phyloP scores from a whole-genome alignment of 2,888 invertebrate genomes.

The Athalia circularis region DNA sequence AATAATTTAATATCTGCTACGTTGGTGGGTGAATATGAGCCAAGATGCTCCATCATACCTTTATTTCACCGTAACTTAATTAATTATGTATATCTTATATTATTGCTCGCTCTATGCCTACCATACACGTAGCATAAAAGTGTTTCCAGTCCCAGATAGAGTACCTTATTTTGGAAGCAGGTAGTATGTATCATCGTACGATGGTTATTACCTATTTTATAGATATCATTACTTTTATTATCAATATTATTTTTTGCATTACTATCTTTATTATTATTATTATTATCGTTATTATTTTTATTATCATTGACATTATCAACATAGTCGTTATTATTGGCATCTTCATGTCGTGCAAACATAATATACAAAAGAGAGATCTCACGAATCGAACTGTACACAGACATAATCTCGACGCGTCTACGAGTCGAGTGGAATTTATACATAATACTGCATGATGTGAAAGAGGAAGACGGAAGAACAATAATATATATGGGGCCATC shows the following conservation, averaged over 20 bases:
- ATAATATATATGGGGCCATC: no score
- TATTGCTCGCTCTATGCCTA: constrained; percentile 67
- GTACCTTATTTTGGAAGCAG: no score
- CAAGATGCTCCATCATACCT: constrained; percentile 22
- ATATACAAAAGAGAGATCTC: no score
- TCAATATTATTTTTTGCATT: neutral
- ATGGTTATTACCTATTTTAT: neutral
- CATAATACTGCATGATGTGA: no score
- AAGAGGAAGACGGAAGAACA: no score
- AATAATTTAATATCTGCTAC: constrained; percentile 47
- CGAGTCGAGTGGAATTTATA: no score
- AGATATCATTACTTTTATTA: neutral
- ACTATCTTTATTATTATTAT: neutral
- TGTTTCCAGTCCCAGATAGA: constrained; percentile 63
- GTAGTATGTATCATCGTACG: no score
- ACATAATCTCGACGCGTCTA: no score
- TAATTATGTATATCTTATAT: constrained; percentile 23
- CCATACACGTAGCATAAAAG: constrained; percentile 67
- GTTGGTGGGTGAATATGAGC: neutral
- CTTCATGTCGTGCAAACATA: no score
- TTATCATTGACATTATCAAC: neutral
- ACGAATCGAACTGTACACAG: no score
- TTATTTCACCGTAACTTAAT: constrained; percentile 38
- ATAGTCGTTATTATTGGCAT: no score
- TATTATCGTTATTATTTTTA: neutral